phyloP scores from a whole-genome alignment of 1,140 invertebrate genomes.

The Eumaeus atala region DNA sequence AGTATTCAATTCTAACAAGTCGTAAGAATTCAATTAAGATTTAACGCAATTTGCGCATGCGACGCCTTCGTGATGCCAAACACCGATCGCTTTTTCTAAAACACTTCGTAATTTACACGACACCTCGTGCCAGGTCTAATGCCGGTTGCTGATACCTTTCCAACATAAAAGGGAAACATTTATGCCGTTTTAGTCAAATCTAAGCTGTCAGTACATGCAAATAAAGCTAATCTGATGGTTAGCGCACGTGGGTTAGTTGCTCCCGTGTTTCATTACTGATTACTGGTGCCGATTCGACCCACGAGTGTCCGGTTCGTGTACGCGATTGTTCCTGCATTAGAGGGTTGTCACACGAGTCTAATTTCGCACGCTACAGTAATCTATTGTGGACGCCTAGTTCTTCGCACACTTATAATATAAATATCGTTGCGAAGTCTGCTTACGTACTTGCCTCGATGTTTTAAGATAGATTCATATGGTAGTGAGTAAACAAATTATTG shows the following conservation, averaged over 20 bases:
- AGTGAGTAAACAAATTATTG: too few relatives aligned
- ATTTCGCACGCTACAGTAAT: conserved; percentile 29
- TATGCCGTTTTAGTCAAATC: conserved; percentile 27
- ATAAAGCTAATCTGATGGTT: conserved; percentile 46
- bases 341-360: conserved; percentile 35
- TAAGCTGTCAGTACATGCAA: conserved; percentile 62
- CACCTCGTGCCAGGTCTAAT: conserved; percentile 3
- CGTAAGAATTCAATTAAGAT: conserved; percentile 68
- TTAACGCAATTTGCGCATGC: conserved; percentile 49
- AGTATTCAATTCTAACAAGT: conserved; percentile 53
- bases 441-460: too few relatives aligned
- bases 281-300: conserved; percentile 51
- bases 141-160: conserved; percentile 5
- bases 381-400: conserved; percentile 3
- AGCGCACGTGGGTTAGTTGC: conserved; percentile 51
- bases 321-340: conserved; percentile 34
- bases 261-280: conserved; percentile 64
- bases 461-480: too few relatives aligned
- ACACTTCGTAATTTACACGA: conserved; percentile 15
- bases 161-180: conserved; percentile 2
- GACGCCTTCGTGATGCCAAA: conserved; percentile 35
- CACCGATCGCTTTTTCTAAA: conserved; percentile 26
- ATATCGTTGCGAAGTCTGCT: neutral
- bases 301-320: conserved; percentile 43
- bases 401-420: conserved; percentile 3